These are phyloP conservation scores for Sialia sialis DNA, from an alignment of 2,113 vertebrate genomes.

Conservation along the genomic window DNA sequence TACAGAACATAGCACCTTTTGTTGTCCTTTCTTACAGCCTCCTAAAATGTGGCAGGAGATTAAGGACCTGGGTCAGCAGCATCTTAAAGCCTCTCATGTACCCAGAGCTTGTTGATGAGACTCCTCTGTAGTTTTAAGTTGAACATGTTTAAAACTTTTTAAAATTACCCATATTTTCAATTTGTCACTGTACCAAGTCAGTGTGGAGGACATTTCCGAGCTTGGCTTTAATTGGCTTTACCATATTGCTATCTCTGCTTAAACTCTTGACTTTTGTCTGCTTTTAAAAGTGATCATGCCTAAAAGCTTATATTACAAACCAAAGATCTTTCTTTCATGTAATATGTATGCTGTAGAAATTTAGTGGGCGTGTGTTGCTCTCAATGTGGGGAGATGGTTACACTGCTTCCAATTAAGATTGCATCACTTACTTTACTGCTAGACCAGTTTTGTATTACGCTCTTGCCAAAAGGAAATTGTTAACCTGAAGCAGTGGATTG, in stretches of 20 bases:
- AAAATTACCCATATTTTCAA: background rate
- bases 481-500: background rate
- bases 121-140: background rate
- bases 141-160: background rate
- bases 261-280: background rate
- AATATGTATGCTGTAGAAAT: background rate
- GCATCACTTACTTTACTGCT: background rate
- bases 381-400: background rate
- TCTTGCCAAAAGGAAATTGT: constrained; percentile 21
- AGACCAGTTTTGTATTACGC: background rate
- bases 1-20: accelerated
- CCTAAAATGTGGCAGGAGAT: background rate
- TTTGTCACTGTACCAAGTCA: background rate
- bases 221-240: background rate
- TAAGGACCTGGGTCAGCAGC: background rate
- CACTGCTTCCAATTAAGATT: background rate
- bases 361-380: background rate
- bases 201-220: background rate
- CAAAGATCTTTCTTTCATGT: background rate
- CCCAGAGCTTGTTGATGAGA: background rate
- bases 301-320: background rate
- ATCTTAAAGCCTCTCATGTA: background rate
- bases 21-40: background rate
- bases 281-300: background rate
- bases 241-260: background rate